A percentile compares a stretch with the other conserved stretches of the same genome.
Evolutionary conservation across 2,888 invertebrate species (phyloP).

Genomic region (Chloroclysta siterata): DNA sequence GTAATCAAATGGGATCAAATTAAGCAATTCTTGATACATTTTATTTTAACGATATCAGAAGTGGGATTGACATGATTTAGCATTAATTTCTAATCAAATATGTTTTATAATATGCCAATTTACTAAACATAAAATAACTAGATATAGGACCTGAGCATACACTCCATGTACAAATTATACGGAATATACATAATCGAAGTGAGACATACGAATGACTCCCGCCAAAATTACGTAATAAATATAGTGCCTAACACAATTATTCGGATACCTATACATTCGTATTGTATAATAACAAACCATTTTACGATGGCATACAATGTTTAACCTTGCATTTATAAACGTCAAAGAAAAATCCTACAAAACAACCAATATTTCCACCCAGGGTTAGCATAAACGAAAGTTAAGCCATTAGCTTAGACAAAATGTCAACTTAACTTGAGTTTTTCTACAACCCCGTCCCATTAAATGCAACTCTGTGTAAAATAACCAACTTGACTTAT

Average conservation of each 20-base stretch:
- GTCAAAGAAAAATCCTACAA: constrained; percentile 14
- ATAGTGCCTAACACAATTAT: constrained; percentile 3
- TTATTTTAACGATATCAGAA: constrained; percentile 17
- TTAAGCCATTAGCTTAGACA: background rate
- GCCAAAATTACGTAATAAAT: constrained; percentile 6
- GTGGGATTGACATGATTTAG: constrained; percentile 21
- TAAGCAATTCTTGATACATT: constrained; percentile 16
- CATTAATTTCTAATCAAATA: constrained; percentile 15
- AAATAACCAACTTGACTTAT: constrained; percentile 10
- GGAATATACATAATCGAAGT: constrained; percentile 16
- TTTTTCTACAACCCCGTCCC: background rate
- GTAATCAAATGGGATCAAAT: constrained; percentile 14
- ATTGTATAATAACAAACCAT: constrained; percentile 22
- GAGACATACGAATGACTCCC: constrained; percentile 13
- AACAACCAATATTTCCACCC: constrained; percentile 2
- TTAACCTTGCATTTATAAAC: constrained; percentile 22
- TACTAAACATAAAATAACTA: constrained; percentile 19
- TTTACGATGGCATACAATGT: constrained; percentile 29
- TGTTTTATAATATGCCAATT: constrained; percentile 22
- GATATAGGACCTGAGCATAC: constrained; percentile 1
- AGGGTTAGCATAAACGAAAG: constrained; percentile 4
- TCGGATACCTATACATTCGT: constrained; percentile 8
- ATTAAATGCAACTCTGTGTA: constrained; percentile 3
- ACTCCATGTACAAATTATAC: constrained; percentile 15
- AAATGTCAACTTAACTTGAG: constrained; percentile 5